These are phyloP conservation scores for Isichthys henryi DNA, from an alignment of 2,113 vertebrate genomes.

Conservation along the genomic window DNA sequence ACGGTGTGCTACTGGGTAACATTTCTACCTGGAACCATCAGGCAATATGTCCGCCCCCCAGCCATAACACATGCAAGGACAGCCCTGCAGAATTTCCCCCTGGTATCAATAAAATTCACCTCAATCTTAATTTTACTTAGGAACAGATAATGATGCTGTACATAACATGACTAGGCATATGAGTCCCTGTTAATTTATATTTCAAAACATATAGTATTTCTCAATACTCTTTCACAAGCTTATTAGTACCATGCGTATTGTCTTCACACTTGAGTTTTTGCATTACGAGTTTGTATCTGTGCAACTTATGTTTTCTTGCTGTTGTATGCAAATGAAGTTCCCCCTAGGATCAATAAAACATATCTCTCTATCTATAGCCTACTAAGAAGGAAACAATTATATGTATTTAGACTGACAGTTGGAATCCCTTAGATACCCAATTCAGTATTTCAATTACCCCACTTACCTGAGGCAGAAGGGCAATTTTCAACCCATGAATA, in stretches of 20 bases:
- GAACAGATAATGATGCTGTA: not conserved
- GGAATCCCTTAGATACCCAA: not conserved
- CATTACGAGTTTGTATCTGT: not conserved
- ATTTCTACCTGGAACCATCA: not conserved
- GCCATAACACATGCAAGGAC: not conserved
- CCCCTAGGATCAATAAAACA: not conserved
- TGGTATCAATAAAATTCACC: not conserved
- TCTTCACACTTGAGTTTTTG: not conserved
- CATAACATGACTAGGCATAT: not conserved
- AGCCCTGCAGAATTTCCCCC: not conserved
- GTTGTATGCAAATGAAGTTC: not conserved
- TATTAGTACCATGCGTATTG: not conserved
- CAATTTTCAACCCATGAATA: conserved; percentile 3
- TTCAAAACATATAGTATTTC: not conserved
- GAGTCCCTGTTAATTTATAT: not conserved
- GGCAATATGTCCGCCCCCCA: not conserved
- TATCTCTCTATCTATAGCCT: not conserved
- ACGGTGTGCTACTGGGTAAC: not conserved
- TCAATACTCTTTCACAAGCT: not conserved
- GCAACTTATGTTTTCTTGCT: not conserved
- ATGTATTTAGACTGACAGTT: conserved; percentile 6
- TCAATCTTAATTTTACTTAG: not conserved
- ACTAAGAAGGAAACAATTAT: conserved; percentile 1
- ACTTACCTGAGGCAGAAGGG: conserved; percentile 7
- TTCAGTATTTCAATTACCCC: conserved; percentile 7